Evolutionary conservation across 2,797 vertebrate genomes (phyloP).

Genomic region (Telmatherina bonti): DNA sequence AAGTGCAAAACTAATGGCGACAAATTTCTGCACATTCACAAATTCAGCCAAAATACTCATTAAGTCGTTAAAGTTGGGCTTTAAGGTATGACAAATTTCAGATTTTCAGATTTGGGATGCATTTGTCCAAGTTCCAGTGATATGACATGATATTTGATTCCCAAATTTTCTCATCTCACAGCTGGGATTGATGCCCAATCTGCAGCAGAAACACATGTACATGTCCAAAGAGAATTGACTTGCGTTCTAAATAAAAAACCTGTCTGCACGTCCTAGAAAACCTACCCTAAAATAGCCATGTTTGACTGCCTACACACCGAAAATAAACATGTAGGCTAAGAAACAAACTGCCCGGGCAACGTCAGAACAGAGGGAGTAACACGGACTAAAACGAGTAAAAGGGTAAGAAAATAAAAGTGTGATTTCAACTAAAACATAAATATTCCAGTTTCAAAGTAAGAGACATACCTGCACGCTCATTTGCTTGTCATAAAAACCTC

Average conservation of each 20-base stretch:
- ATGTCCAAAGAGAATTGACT: conserved; percentile 16
- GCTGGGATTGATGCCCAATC: not conserved
- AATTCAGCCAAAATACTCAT: not conserved
- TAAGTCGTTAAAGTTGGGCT: conserved; percentile 2
- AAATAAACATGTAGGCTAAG: conserved; percentile 44
- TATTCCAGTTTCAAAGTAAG: conserved; percentile 37
- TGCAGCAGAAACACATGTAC: conserved; percentile 15
- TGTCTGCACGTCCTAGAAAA: conserved; percentile 57
- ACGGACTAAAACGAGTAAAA: conserved; percentile 14
- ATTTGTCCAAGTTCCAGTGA: conserved; percentile 11
- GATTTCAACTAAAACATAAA: conserved; percentile 26
- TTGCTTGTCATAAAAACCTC: conserved; percentile 75
- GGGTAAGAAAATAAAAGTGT: conserved; percentile 11
- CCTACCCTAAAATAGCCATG: conserved; percentile 53
- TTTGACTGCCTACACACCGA: conserved; percentile 35
- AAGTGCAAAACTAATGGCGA: not conserved
- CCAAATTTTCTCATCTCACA: conserved; percentile 1
- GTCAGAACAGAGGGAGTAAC: conserved; percentile 27
- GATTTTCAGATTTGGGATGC: conserved; percentile 5
- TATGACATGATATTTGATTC: not conserved
- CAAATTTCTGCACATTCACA: not conserved
- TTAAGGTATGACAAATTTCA: not conserved
- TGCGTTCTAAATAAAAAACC: conserved; percentile 39
- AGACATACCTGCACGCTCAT: conserved; percentile 89
- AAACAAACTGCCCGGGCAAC: conserved; percentile 33